phyloP scores from a whole-genome alignment of 1,140 invertebrate genomes.

The Zaprionus nigranus region DNA sequence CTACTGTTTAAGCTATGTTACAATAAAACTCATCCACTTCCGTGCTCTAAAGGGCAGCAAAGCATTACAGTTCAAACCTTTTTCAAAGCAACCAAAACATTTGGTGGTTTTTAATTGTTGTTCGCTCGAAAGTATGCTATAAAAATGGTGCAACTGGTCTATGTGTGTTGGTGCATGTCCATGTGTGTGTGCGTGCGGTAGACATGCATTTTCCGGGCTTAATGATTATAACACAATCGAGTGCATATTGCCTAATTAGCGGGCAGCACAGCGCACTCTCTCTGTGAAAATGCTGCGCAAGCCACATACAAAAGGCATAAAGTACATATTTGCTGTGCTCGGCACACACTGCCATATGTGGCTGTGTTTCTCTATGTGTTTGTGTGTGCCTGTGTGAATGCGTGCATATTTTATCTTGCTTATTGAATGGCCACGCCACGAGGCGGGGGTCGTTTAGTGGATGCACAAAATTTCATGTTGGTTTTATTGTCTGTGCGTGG shows the following conservation, averaged over 20 bases:
- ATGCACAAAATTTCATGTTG: constrained; percentile 50
- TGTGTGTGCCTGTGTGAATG: neutral
- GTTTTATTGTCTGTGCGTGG: constrained; percentile 43
- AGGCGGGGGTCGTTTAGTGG: constrained; percentile 45
- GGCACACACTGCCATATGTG: constrained; percentile 7
- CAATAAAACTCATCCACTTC: no score
- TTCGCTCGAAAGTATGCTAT: constrained; percentile 31
- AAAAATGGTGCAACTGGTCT: constrained; percentile 17
- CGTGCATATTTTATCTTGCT: constrained; percentile 65
- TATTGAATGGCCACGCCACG: constrained; percentile 62
- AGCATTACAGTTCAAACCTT: constrained; percentile 4
- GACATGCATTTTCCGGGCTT: constrained; percentile 72
- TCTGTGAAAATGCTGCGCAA: constrained; percentile 37
- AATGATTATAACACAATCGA: constrained; percentile 83
- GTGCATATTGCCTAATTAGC: constrained; percentile 82
- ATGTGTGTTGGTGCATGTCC: constrained; percentile 5
- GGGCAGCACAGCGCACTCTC: constrained; percentile 25
- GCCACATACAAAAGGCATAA: constrained; percentile 74
- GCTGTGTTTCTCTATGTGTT: neutral
- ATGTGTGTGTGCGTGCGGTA: constrained; percentile 31
- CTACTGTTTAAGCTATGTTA: no score
- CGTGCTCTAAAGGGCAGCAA: neutral
- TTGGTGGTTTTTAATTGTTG: constrained; percentile 41
- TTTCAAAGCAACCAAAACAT: constrained; percentile 33
- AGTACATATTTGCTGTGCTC: constrained; percentile 61